These are phyloP conservation scores for Girardia tigrina DNA, from an alignment of 2,888 invertebrate genomes.

Conservation along the genomic window DNA sequence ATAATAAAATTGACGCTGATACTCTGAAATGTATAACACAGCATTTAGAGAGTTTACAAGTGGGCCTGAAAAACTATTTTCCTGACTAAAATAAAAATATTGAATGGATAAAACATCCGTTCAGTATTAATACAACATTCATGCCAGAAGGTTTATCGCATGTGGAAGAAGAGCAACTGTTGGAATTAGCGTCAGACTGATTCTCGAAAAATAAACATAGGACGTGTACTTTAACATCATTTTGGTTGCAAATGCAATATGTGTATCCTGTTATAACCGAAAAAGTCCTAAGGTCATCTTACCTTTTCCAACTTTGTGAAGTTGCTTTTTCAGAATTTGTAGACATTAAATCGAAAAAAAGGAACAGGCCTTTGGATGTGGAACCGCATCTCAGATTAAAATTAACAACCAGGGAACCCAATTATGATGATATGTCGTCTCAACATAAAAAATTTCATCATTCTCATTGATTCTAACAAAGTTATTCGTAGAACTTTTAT, in stretches of 20 bases:
- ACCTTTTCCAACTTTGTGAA: not conserved
- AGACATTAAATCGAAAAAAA: not conserved
- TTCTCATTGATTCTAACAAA: not conserved
- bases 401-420: not conserved
- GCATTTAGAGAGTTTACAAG: not conserved
- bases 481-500: no score
- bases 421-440: not conserved
- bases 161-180: not conserved
- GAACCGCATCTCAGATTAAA: not conserved
- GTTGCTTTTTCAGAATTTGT: not conserved
- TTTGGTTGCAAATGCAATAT: not conserved
- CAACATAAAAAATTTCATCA: not conserved
- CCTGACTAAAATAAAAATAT: not conserved
- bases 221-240: not conserved
- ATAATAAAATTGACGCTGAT: no score
- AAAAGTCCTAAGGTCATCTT: not conserved
- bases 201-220: not conserved
- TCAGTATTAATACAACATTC: not conserved
- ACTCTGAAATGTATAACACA: no score
- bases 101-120: not conserved
- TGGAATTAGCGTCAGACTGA: not conserved
- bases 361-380: not conserved
- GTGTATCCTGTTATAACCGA: not conserved
- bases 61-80: not conserved
- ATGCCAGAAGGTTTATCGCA: not conserved